Percentiles rank a stretch among this genome's conserved stretches.
Conservation (phyloP, 2,888 invertebrate genomes). For the Balanococcus diminutus region DNA sequence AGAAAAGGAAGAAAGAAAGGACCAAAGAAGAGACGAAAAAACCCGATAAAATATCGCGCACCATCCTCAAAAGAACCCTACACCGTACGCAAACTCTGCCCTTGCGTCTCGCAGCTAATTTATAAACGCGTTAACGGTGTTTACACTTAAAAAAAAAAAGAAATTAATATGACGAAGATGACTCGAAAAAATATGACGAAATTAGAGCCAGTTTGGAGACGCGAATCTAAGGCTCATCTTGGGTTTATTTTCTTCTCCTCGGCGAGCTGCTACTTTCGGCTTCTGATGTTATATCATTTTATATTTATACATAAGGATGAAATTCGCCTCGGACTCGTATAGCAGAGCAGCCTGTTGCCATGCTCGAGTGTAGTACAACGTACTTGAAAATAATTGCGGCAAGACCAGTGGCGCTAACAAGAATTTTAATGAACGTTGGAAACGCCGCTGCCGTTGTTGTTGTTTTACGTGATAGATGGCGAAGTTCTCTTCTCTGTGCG, state of each 20-base stretch:
- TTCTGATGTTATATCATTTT: background rate
- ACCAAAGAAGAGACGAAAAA: background rate
- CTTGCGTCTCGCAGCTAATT: background rate
- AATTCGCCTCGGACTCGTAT: slow-evolving; percentile 2
- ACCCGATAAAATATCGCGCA: background rate
- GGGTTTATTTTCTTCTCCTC: background rate
- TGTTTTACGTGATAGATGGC: slow-evolving; percentile 5
- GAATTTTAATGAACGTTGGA: slow-evolving; percentile 30
- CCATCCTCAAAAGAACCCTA: background rate
- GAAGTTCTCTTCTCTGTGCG: too few species aligned
- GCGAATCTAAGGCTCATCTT: background rate
- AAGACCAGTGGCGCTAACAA: slow-evolving; percentile 27
- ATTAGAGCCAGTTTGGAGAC: background rate
- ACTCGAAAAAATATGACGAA: slow-evolving; percentile 10
- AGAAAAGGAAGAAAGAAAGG: background rate
- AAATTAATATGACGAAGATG: background rate
- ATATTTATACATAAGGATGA: background rate
- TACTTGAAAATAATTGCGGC: slow-evolving; percentile 31
- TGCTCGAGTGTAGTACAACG: slow-evolving; percentile 22
- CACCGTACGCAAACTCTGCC: background rate
- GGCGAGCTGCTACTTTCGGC: background rate
- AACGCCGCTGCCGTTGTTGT: background rate
- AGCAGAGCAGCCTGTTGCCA: slow-evolving; percentile 8
- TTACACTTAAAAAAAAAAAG: slow-evolving; percentile 19
- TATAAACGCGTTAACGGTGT: slow-evolving; percentile 34